Base-by-base conservation (phyloP, 2,888 invertebrate genomes). In the Eulithis testata region DNA sequence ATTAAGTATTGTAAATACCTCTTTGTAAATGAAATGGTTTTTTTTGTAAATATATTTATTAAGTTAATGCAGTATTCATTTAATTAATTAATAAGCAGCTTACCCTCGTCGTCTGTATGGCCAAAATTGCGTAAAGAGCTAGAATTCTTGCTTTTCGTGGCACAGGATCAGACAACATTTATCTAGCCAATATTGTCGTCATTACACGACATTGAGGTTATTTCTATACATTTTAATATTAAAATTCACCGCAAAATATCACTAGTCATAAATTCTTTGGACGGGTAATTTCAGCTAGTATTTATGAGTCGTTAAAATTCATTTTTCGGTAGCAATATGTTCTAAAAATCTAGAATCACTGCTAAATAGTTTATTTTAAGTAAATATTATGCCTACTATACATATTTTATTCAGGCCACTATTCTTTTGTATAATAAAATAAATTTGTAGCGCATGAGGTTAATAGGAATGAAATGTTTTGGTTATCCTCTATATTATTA, bases 201-300 rank as follows among this genome's bases (percentile, higher is more conserved):
- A 67, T 27, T n/a, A 44, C 11, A 27, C 59, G 62, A 56, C 62
- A 68, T 65, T 65, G 62, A 60, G 12, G 57, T 56, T 65, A 65
- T 67, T 67, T 68, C 51, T 47, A 66, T 9, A 61, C 61, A 54
- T 58, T 65, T 45, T 66, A 40, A 40, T 66, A 65, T 51, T 65
- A 40, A 54, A 59, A 65, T 62, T 54, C 59, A 51, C 51, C 12
- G 49, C 65, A 49, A 44, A 58, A 58, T 66, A 66, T 66, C n/a
- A 54, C 43, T 11, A 54, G 49, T 61, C 52, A 61, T 68, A 67
- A 61, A 68, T 68, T 58, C 45, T n/a, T 31, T 61, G 53, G 61
- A 52, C 65, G 55, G 52, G 58, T 45, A 31, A 61, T 65, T 65
- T 52, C 50, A 45, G 54, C 6, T 37, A 40, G 36, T 59, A 66